phyloP scores from a whole-genome alignment of 2,113 vertebrate genomes.

The Vidua macroura region DNA sequence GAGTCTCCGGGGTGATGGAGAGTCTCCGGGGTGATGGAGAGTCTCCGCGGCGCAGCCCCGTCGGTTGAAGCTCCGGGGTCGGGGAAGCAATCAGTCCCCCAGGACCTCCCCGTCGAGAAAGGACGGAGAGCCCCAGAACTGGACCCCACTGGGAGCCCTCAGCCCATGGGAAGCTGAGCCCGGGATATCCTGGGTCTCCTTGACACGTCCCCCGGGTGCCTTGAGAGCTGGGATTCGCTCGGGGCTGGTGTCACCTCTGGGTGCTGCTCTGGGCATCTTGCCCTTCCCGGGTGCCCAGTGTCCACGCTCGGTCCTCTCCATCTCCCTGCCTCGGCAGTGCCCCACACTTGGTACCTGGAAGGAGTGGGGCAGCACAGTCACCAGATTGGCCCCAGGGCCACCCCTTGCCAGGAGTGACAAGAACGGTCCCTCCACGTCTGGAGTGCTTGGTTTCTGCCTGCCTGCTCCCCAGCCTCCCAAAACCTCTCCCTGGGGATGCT shows the following conservation, averaged over 20 bases:
- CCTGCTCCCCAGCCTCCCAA: neutral
- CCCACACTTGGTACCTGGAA: neutral
- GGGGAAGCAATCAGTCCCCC: neutral
- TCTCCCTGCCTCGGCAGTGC: neutral
- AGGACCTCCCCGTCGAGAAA: neutral
- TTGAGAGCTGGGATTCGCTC: neutral
- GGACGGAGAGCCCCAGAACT: neutral
- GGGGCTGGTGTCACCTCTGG: neutral
- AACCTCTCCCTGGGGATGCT: neutral
- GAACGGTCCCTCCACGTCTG: neutral
- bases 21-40: neutral
- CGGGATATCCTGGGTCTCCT: neutral
- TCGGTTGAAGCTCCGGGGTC: neutral
- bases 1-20: neutral
- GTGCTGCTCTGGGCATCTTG: neutral
- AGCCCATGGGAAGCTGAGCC: neutral
- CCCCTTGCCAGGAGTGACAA: neutral
- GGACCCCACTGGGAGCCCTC: neutral
- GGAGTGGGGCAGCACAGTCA: accelerated
- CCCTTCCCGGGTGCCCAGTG: neutral
- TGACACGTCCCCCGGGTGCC: neutral
- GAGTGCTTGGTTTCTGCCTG: neutral
- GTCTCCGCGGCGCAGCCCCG: neutral
- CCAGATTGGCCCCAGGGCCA: neutral
- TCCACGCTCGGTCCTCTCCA: neutral